Conservation (phyloP, 2,888 invertebrate genomes). For the Agonopterix subpropinquella region DNA sequence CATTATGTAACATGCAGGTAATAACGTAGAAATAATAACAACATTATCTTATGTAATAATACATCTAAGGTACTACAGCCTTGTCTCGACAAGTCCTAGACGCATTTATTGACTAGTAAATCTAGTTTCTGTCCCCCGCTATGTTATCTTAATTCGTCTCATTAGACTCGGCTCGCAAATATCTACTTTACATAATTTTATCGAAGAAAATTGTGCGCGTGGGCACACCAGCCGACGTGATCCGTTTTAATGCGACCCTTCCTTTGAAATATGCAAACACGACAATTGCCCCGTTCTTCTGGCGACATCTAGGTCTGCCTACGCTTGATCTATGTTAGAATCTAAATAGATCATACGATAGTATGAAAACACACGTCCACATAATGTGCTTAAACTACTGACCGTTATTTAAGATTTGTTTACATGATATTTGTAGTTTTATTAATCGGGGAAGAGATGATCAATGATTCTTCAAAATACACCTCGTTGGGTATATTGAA, state of each 20-base stretch:
- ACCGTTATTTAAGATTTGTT: too few species aligned
- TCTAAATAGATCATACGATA: constrained; percentile 2
- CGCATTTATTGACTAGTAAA: constrained; percentile 50
- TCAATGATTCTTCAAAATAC: too few species aligned
- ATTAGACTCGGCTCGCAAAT: constrained; percentile 56
- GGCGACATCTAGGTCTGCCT: constrained; percentile 13
- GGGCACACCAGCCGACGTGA: constrained; percentile 45
- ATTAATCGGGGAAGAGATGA: too few species aligned
- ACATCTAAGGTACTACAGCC: constrained; percentile 17
- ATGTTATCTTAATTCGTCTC: constrained; percentile 64
- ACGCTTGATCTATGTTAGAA: constrained; percentile 9
- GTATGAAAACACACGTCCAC: background rate
- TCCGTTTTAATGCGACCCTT: constrained; percentile 54
- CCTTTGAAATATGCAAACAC: constrained; percentile 54
- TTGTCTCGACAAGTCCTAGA: constrained; percentile 48
- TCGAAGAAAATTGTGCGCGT: constrained; percentile 64
- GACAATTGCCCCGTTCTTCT: constrained; percentile 23
- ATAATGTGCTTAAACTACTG: too few species aligned
- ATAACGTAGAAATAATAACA: too few species aligned
- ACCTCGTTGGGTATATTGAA: too few species aligned
- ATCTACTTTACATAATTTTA: constrained; percentile 67
- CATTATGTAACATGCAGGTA: too few species aligned
- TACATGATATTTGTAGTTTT: too few species aligned
- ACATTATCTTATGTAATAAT: constrained; percentile 9
- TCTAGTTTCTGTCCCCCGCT: constrained; percentile 42